Conservation (phyloP, 2,113 vertebrate genomes). For the Tympanuchus pallidicinctus region DNA sequence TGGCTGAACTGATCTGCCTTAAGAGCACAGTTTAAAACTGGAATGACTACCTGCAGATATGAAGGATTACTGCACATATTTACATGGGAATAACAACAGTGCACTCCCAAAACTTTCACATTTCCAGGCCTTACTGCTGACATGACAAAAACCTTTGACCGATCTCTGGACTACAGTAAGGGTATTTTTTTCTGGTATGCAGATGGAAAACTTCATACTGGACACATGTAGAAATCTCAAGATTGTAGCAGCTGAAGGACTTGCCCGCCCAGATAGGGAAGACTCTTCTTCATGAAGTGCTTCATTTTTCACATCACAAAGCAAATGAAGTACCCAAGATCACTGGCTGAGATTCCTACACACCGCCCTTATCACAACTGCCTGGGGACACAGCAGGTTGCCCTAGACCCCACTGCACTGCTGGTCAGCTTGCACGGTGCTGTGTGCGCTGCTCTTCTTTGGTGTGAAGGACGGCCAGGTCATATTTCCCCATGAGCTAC, state of each 20-base stretch:
- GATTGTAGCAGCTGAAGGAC: not conserved
- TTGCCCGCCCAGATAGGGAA: not conserved
- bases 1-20: not conserved
- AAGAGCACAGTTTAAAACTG: not conserved
- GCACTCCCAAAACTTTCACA: accelerated
- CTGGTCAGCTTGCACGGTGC: accelerated
- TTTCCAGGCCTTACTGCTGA: not conserved
- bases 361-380: not conserved
- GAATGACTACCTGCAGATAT: not conserved
- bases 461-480: not conserved
- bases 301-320: not conserved
- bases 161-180: not conserved
- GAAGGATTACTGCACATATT: not conserved
- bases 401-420: accelerated
- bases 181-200: not conserved
- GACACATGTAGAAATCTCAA: not conserved
- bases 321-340: not conserved
- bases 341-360: not conserved
- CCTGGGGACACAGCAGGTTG: not conserved
- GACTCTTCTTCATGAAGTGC: not conserved
- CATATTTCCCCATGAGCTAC: not conserved
- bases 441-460: not conserved
- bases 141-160: not conserved
- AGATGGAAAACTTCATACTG: not conserved
- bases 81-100: not conserved